A percentile compares a stretch with the other conserved stretches of the same genome.
phyloP scores from a whole-genome alignment of 2,888 invertebrate genomes.

The Mythimna vitellina region DNA sequence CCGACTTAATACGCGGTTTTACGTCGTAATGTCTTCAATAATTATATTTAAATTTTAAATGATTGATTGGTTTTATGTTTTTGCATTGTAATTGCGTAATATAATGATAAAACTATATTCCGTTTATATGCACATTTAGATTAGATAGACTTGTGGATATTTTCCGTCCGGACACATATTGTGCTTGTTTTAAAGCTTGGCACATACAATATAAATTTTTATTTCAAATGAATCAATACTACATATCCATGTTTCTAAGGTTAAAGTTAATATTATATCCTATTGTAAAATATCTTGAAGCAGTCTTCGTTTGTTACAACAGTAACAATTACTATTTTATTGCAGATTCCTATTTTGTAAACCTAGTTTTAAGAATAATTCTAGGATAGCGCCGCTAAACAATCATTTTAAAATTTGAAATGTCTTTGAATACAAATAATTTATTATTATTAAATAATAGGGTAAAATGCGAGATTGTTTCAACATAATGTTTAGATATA shows the following conservation, averaged over 20 bases:
- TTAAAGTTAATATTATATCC: slow-evolving; percentile 61
- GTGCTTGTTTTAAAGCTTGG: slow-evolving; percentile 54
- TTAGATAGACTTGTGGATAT: slow-evolving; percentile 62
- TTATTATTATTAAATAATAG: slow-evolving; percentile 75
- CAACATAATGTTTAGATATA: slow-evolving; percentile 58
- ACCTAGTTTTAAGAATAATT: slow-evolving; percentile 85
- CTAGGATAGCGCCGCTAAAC: slow-evolving; percentile 68
- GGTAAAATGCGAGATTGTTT: slow-evolving; percentile 74
- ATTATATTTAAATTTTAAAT: slow-evolving; percentile 47
- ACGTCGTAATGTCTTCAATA: slow-evolving; percentile 61
- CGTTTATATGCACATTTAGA: slow-evolving; percentile 48
- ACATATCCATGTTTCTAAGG: slow-evolving; percentile 73
- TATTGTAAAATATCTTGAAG: slow-evolving; percentile 52
- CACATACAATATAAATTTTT: slow-evolving; percentile 55
- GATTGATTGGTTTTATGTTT: slow-evolving; percentile 50
- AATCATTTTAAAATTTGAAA: slow-evolving; percentile 76
- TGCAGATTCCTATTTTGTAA: slow-evolving; percentile 90
- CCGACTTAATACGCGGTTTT: slow-evolving; percentile 59
- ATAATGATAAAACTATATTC: slow-evolving; percentile 44
- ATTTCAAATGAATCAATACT: slow-evolving; percentile 57
- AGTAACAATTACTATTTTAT: slow-evolving; percentile 75
- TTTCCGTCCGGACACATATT: slow-evolving; percentile 76
- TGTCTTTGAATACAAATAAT: slow-evolving; percentile 76
- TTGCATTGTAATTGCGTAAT: slow-evolving; percentile 47
- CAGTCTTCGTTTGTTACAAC: slow-evolving; percentile 57